A percentile compares a stretch with the other conserved stretches of the same genome.
phyloP scores from a whole-genome alignment of 1,140 invertebrate genomes.

The Cotesia typhae region DNA sequence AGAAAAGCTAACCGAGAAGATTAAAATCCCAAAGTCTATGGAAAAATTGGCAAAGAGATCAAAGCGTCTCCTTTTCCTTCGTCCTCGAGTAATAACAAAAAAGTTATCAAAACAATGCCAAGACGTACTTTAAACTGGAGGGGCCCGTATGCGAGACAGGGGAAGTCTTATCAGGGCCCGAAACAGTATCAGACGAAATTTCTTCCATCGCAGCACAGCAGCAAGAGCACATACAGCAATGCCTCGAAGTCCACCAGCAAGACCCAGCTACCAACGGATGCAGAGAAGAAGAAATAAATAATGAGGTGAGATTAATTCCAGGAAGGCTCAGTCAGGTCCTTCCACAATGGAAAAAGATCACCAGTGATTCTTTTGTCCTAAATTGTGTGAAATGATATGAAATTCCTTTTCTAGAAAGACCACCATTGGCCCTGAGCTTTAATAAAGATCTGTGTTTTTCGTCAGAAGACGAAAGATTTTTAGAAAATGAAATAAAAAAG shows the following conservation, averaged over 20 bases:
- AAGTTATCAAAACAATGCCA: background rate
- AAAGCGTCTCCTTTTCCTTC: background rate
- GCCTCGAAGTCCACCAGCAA: slow-evolving; percentile 8
- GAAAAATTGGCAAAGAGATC: background rate
- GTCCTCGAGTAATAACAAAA: background rate
- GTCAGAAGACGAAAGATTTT: background rate
- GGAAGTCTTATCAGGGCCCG: slow-evolving; percentile 29
- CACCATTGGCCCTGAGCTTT: background rate
- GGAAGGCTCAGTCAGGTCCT: slow-evolving; percentile 25
- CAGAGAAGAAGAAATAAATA: background rate
- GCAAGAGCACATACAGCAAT: slow-evolving; percentile 1
- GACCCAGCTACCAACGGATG: background rate
- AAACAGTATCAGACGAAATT: slow-evolving; percentile 13
- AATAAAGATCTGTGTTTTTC: background rate
- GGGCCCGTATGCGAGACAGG: slow-evolving; percentile 25
- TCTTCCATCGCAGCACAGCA: slow-evolving; percentile 3
- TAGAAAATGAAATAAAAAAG: background rate
- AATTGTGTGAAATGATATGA: background rate
- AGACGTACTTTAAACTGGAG: slow-evolving; percentile 29
- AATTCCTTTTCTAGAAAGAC: background rate
- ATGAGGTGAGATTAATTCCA: slow-evolving; percentile 10
- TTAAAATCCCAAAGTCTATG: slow-evolving; percentile 3
- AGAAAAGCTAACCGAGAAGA: slow-evolving; percentile 9
- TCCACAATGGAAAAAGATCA: background rate
- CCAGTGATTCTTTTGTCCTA: background rate